phyloP scores from a whole-genome alignment of 2,113 vertebrate genomes.

The Bambusicola thoracicus region DNA sequence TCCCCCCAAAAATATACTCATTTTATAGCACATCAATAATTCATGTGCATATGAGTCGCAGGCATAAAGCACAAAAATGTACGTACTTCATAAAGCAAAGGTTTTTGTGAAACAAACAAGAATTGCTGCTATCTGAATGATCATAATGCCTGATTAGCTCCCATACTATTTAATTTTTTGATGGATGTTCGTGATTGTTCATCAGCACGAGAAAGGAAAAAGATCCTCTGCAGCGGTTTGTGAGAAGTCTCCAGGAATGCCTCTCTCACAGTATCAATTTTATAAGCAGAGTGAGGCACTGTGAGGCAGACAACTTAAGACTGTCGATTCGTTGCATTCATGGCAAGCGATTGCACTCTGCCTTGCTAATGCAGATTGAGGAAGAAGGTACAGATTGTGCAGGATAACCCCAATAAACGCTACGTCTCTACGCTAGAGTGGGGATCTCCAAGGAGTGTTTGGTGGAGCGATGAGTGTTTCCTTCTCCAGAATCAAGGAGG shows the following conservation, averaged over 20 bases:
- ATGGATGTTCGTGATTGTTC: not conserved
- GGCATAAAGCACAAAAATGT: constrained; percentile 27
- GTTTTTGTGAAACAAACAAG: constrained; percentile 39
- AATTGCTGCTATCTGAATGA: constrained; percentile 23
- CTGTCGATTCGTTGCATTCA: not conserved
- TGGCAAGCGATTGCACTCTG: not conserved
- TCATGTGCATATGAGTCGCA: constrained; percentile 44
- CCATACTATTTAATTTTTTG: constrained; percentile 28
- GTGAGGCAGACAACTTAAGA: not conserved
- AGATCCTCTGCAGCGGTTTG: not conserved
- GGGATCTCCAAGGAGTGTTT: not conserved
- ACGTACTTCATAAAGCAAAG: constrained; percentile 14
- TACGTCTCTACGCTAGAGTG: not conserved
- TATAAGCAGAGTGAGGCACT: not conserved
- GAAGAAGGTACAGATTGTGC: not conserved
- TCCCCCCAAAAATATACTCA: not conserved
- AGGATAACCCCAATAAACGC: rapidly evolving
- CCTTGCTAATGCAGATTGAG: not conserved
- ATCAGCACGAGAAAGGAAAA: not conserved
- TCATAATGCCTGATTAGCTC: constrained; percentile 26
- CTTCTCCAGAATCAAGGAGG: not conserved
- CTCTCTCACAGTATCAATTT: not conserved
- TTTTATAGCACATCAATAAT: constrained; percentile 64
- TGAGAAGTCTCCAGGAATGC: not conserved
- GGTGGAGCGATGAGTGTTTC: not conserved